A percentile compares a stretch with the other conserved stretches of the same genome.
These are phyloP conservation scores for Eledona agricola DNA, from an alignment of 2,888 invertebrate genomes.

Conservation along the genomic window DNA sequence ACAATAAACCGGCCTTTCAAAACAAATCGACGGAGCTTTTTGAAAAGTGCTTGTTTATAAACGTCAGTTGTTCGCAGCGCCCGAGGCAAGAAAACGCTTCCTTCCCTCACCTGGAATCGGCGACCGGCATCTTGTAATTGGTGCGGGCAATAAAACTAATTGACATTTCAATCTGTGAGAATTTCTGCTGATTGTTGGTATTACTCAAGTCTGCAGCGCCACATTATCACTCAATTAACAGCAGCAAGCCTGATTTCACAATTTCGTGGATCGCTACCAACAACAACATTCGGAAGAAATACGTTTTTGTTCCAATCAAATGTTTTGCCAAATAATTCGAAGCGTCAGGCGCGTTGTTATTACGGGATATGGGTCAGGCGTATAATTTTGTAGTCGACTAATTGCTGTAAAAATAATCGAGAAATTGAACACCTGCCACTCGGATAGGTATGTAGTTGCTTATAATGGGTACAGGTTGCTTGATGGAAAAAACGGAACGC, in stretches of 20 bases:
- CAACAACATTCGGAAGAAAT: slow-evolving; percentile 18
- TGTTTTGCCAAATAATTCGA: slow-evolving; percentile 13
- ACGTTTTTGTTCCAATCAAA: slow-evolving; percentile 4
- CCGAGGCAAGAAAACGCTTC: background rate
- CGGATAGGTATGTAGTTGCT: too few species aligned
- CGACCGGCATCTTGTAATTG: slow-evolving; percentile 4
- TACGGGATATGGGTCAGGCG: slow-evolving; percentile 9
- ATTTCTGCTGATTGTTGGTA: slow-evolving; percentile 10
- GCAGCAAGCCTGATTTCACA: too few species aligned
- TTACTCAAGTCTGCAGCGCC: slow-evolving; percentile 5
- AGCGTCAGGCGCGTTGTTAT: background rate
- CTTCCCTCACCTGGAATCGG: slow-evolving; percentile 5
- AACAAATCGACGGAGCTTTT: background rate
- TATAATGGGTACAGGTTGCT: slow-evolving; percentile 6
- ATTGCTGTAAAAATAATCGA: slow-evolving; percentile 9
- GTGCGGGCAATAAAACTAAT: slow-evolving; percentile 9
- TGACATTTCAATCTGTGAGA: slow-evolving; percentile 11
- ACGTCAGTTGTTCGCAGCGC: too few species aligned
- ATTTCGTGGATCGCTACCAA: slow-evolving; percentile 13
- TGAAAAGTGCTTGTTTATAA: background rate
- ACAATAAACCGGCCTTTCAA: slow-evolving; percentile 3
- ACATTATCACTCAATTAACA: slow-evolving; percentile 14
- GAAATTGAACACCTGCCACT: slow-evolving; percentile 16
- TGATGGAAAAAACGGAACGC: too few species aligned
- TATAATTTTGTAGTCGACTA: slow-evolving; percentile 11